Conservation (phyloP, 53 echinoderm and acorn worm genomes). For the Crossaster papposus region DNA sequence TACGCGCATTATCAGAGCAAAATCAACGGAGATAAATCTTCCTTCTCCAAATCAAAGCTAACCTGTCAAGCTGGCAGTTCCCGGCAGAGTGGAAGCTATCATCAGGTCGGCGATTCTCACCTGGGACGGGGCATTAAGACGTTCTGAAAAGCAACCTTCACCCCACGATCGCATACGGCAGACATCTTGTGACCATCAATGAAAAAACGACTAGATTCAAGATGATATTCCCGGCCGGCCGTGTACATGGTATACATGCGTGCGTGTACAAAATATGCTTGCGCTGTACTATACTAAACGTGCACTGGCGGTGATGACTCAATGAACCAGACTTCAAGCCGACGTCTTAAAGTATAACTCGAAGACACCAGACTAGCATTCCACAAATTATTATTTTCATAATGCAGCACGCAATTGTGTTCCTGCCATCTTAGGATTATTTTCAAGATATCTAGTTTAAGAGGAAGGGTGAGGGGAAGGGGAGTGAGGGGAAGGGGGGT, state of each 20-base stretch:
- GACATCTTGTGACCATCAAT: not conserved
- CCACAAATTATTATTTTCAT: too few relatives aligned
- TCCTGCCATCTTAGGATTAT: too few relatives aligned
- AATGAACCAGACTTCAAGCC: constrained; percentile 1
- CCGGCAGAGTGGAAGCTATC: not conserved
- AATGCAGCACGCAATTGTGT: too few relatives aligned
- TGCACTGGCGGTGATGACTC: not conserved
- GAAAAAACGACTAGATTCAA: not conserved
- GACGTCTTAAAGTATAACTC: constrained; percentile 4
- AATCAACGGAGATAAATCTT: not conserved
- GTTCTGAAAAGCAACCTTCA: not conserved
- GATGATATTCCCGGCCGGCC: too few relatives aligned
- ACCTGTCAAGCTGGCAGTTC: constrained; percentile 13
- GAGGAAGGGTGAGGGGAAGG: too few relatives aligned
- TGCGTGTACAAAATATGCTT: too few relatives aligned
- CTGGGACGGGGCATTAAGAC: not conserved
- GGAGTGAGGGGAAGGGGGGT: too few relatives aligned
- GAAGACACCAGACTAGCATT: constrained; percentile 41
- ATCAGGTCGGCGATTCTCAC: not conserved
- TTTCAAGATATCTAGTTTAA: too few relatives aligned
- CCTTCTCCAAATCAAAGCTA: not conserved
- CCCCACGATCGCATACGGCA: not conserved
- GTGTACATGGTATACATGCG: too few relatives aligned
- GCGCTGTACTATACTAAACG: not conserved
- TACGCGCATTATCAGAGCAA: not conserved